Conservation (phyloP, 2,113 vertebrate species). For the Alaudala cheleensis region DNA sequence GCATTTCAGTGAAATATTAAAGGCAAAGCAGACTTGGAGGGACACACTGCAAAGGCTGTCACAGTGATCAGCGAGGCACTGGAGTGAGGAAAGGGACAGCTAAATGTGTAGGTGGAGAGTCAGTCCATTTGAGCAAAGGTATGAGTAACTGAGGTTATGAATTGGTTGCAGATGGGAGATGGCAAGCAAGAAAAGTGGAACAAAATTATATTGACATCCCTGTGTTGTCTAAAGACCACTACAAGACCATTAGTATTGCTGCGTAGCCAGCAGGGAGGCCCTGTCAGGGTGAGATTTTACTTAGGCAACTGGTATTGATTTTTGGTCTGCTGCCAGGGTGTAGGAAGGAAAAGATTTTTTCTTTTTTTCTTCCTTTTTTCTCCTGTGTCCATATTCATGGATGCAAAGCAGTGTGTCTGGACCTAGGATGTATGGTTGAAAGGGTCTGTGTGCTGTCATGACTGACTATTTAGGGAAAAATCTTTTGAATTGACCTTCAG, state of each 20-base stretch:
- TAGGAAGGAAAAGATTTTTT: slow-evolving; percentile 19
- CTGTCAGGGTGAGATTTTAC: slow-evolving; percentile 73
- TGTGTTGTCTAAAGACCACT: slow-evolving; percentile 68
- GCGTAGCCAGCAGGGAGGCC: slow-evolving; percentile 55
- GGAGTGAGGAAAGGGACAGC: slow-evolving; percentile 67
- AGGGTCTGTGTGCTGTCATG: background rate
- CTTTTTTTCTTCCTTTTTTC: background rate
- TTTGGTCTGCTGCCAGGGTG: slow-evolving; percentile 43
- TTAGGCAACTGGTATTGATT: slow-evolving; percentile 75
- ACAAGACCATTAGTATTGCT: slow-evolving; percentile 72
- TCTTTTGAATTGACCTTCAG: background rate
- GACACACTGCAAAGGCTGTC: slow-evolving; percentile 78
- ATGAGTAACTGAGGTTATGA: slow-evolving; percentile 78
- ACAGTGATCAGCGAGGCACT: slow-evolving; percentile 76
- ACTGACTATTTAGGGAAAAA: background rate
- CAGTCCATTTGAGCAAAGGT: slow-evolving; percentile 66
- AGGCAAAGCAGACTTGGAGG: slow-evolving; percentile 77
- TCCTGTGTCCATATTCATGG: background rate
- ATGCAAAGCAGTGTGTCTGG: background rate
- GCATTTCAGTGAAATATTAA: slow-evolving; percentile 86
- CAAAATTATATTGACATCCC: slow-evolving; percentile 81
- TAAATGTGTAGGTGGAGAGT: slow-evolving; percentile 62
- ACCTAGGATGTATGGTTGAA: background rate
- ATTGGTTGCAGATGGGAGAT: slow-evolving; percentile 77
- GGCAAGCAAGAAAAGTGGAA: slow-evolving; percentile 78